Evolutionary conservation across 2,113 vertebrate species (phyloP), one percentile per base, ranked within the genome.

Genomic region (Python bivittatus): DNA sequence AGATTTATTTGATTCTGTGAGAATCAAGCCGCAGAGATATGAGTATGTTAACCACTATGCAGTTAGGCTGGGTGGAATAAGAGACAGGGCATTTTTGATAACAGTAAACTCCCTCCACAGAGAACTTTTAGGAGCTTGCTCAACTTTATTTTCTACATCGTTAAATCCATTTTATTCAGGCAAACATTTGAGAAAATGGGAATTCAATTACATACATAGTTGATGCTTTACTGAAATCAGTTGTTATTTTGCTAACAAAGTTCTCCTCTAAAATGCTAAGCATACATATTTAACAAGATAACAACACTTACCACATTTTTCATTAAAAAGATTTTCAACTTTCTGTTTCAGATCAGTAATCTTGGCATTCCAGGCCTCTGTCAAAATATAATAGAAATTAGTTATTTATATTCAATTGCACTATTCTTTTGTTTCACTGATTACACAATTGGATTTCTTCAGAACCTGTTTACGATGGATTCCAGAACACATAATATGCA

Each of bases 351-450:
- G 93, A 93, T 97, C 97, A 0, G 95, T 98, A 79, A 98, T 98
- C 96, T 97, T 98, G 92, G 97, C 96, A 94, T 98, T 98, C 98
- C 98, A 98, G 0, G 96, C 95, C 90, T 98, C 98, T 98, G 97
- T 20, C 92, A 89, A 44, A 17, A 92, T 92, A 97, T 72, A 0
- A 53, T 53, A 95, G 93, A 90, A 94, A 90, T 91, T 53, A 92
- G 86, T 11, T 38, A 0, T 10, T 3, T 52, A 27, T 23, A 58
- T 15, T 61, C 48, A 68, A 29, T 11, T 17, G 44, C 29, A 52
- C 15, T 29, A 79, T n/a, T 23, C 20, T 23, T 27, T 83, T 29
- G 2, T 54, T 57, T 44, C 72, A 3, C 29, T 13, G 20, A 56
- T 4, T 0, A 58, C 9, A 11, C 9, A 48, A 48, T 8, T 88